Conservation (phyloP, 2,113 vertebrate genomes). For the Polypterus bichir region DNA sequence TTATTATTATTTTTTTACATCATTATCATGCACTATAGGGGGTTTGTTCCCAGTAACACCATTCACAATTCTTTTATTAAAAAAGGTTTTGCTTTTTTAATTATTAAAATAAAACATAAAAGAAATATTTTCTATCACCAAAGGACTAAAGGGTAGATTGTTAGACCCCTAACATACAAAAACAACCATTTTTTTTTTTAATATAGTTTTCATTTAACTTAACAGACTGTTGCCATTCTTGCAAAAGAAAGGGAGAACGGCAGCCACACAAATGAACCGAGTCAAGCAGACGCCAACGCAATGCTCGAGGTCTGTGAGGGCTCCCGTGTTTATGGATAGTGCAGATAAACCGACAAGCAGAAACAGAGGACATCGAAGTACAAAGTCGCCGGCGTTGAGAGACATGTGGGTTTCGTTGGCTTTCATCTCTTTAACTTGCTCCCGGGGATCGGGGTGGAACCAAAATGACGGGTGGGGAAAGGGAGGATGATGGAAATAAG, state of each 20-base stretch:
- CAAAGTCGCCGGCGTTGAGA: too few species aligned
- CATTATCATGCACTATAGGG: slow-evolving; percentile 73
- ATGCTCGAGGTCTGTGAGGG: too few species aligned
- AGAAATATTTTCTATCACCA: slow-evolving; percentile 63
- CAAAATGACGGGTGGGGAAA: too few species aligned
- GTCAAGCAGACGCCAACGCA: too few species aligned
- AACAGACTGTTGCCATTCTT: slow-evolving; percentile 53
- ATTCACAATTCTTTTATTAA: slow-evolving; percentile 49
- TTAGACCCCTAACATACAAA: slow-evolving; percentile 61
- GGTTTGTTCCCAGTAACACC: slow-evolving; percentile 46
- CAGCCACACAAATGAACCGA: slow-evolving; percentile 35
- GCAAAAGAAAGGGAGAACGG: slow-evolving; percentile 32
- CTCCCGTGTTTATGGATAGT: too few species aligned
- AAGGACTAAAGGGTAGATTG: slow-evolving; percentile 55
- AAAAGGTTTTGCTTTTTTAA: slow-evolving; percentile 42
- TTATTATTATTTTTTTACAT: slow-evolving; percentile 47
- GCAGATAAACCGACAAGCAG: too few species aligned
- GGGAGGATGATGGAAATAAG: too few species aligned
- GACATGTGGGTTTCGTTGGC: too few species aligned
- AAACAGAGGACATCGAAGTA: too few species aligned
- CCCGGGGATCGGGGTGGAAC: too few species aligned
- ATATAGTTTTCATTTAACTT: slow-evolving; percentile 53
- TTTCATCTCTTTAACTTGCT: too few species aligned
- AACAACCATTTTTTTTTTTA: slow-evolving; percentile 54
- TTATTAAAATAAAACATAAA: slow-evolving; percentile 67